Evolutionary conservation across 2,113 vertebrate genomes (phyloP), one percentile per base, ranked within the genome.

Genomic region (Turnix velox): DNA sequence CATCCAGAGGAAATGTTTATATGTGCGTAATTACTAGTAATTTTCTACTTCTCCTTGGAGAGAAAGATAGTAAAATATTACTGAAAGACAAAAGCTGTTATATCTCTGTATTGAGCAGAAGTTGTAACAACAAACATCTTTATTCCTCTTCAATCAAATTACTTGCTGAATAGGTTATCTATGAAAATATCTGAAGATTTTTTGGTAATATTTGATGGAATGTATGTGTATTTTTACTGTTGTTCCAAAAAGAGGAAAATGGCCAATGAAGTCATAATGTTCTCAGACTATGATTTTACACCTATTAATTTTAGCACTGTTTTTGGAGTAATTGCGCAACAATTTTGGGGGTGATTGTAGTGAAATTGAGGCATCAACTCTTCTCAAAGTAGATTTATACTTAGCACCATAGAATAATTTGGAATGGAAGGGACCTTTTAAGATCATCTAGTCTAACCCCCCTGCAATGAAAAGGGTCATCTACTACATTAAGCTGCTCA

Each of bases 1-100:
- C 61, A 90, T 91, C 24, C 49, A 84, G 76, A 90, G 59, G 65
- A 94, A 94, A 88, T 84, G 23, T 90, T 95, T 96, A 71, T 80
- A 69, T 46, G 37, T 81, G 46, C 3, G 9, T 88, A 95, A 96
- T 94, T 90, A 27, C 55, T 71, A 71, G 39, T 54, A 90, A 84
- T 94, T 84, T 93, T 90, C 85, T 88, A 25, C 48, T 6, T 92
- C 79, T 92, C 88, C 68, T 86, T 78, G 66, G 77, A 89, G 48
- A 88, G 33, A 82, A 62, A 86, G 27, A 43, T 10, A 52, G 15
- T 87, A 71, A 88, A 88, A 86, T 84, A 68, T 83, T 92, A 61
- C 43, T 78, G 78, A 91, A 33, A 85, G 12, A 58, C 68, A 74
- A 75, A 87, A 80, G 18, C 27, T 77, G 42, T 85, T 95, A 12